Evolutionary conservation across 2,797 vertebrate genomes (phyloP).

Genomic region (Amazona ochrocephala): DNA sequence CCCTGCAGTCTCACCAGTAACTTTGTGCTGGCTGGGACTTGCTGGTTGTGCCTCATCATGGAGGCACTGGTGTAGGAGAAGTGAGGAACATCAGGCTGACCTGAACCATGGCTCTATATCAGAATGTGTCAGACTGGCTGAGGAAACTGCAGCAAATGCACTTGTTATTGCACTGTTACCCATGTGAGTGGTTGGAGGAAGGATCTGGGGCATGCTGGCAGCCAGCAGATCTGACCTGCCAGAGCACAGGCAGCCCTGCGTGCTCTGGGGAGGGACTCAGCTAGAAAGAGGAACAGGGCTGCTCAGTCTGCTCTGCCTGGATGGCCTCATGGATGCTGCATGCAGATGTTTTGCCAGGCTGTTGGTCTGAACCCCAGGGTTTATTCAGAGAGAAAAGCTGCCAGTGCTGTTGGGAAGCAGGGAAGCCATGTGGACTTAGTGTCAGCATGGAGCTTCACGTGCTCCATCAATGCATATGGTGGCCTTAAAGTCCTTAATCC

Average conservation of each 20-base stretch:
- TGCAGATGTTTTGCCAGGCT: neutral
- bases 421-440: neutral
- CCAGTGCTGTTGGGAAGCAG: neutral
- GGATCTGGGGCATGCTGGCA: neutral
- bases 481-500: neutral
- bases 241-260: neutral
- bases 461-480: neutral
- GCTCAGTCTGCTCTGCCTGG: neutral
- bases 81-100: neutral
- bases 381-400: neutral
- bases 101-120: neutral
- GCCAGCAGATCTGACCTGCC: neutral
- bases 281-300: neutral
- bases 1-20: neutral
- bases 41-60: neutral
- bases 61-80: neutral
- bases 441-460: neutral
- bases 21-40: neutral
- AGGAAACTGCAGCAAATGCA: neutral
- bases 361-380: neutral
- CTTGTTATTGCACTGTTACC: neutral
- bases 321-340: neutral
- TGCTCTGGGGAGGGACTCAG: neutral
- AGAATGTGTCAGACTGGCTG: neutral
- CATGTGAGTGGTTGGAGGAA: rapidly evolving